Evolutionary conservation across 30 jellyfish, hydroid and myxozoan genomes (phyloP).

Genomic region (Phacellophora camtschatica): DNA sequence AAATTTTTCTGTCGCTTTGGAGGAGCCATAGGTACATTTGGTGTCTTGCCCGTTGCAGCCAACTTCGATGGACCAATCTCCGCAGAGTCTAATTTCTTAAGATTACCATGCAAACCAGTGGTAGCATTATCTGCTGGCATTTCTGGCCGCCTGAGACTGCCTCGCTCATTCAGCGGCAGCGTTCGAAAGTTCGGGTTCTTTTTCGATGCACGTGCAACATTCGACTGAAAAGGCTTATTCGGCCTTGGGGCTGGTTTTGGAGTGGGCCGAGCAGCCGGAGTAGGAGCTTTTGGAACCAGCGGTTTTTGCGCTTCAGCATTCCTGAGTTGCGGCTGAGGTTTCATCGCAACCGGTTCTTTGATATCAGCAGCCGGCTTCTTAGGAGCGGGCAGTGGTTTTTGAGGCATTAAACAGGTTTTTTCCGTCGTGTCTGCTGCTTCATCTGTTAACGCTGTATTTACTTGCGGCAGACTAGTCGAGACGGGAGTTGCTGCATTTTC

Average conservation of each 20-base stretch:
- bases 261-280: slow-evolving; percentile 35
- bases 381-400: background rate
- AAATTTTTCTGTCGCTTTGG: background rate
- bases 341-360: background rate
- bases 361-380: background rate
- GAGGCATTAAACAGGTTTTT: background rate
- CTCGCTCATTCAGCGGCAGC: slow-evolving; percentile 52
- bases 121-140: background rate
- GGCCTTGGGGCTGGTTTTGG: slow-evolving; percentile 65
- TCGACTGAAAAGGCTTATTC: background rate
- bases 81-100: background rate
- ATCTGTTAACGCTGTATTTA: background rate
- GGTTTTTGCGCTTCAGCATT: background rate
- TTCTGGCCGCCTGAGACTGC: slow-evolving; percentile 23
- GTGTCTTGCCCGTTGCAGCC: background rate
- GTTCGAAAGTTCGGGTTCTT: slow-evolving; percentile 69
- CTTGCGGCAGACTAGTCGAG: background rate
- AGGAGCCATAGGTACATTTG: slow-evolving; percentile 10
- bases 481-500: background rate
- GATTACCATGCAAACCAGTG: background rate
- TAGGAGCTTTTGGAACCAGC: slow-evolving; percentile 1
- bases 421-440: background rate
- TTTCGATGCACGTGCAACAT: slow-evolving; percentile 44
- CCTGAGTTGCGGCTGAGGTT: background rate
- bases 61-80: slow-evolving; percentile 13